Evolutionary conservation across 2,113 vertebrate species (phyloP).

Genomic region (Lepidiolamprologus cunningtoni): DNA sequence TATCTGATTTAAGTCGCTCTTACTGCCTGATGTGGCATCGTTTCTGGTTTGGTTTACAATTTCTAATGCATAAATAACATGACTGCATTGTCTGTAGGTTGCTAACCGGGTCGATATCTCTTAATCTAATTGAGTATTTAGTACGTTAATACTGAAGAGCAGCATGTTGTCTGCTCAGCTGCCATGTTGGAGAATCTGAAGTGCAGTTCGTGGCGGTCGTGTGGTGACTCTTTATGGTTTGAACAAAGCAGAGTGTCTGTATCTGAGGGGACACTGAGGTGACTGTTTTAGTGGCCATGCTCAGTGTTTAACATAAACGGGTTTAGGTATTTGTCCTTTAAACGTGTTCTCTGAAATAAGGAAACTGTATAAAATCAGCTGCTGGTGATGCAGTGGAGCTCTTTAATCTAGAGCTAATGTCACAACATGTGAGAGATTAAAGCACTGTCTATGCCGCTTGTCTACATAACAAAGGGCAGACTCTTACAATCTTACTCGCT

Average conservation of each 20-base stretch:
- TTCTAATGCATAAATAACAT: neutral
- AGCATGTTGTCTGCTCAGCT: neutral
- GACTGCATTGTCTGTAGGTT: neutral
- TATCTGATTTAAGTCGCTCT: neutral
- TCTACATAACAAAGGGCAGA: constrained; percentile 31
- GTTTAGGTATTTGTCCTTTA: neutral
- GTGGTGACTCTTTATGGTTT: neutral
- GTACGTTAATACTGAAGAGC: neutral
- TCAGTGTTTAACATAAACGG: neutral
- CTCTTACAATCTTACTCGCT: constrained; percentile 6
- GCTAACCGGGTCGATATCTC: neutral
- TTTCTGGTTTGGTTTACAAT: neutral
- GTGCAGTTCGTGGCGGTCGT: neutral
- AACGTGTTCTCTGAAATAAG: neutral
- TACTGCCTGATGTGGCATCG: neutral
- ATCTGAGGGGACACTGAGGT: neutral
- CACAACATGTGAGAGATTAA: constrained; percentile 28
- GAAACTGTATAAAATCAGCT: neutral
- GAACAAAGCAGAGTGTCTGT: neutral
- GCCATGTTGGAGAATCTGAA: neutral
- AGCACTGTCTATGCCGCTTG: neutral
- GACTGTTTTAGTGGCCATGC: neutral
- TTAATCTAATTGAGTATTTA: neutral
- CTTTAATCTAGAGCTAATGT: constrained; percentile 20
- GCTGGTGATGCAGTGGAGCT: neutral